phyloP scores from a whole-genome alignment of 1,140 invertebrate genomes.

The Stenopsyche tienmushanensis region DNA sequence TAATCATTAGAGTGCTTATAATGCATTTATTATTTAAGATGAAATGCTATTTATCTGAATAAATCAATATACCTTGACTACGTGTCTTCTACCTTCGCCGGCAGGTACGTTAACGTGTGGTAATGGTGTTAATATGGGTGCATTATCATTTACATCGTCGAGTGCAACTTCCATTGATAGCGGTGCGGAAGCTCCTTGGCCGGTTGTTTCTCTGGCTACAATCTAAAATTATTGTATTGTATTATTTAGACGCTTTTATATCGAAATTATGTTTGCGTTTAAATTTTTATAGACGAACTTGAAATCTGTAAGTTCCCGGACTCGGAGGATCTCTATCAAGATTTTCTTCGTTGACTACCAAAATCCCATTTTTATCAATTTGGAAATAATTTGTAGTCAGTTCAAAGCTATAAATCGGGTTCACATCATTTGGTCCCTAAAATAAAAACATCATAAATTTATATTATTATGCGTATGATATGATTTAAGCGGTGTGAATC shows the following conservation, averaged over 20 bases:
- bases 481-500: conserved; percentile 4
- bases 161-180: conserved; percentile 75
- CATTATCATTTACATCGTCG: conserved; percentile 84
- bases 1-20: not conserved
- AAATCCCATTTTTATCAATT: conserved; percentile 69
- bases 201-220: conserved; percentile 77
- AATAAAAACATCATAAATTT: conserved; percentile 3
- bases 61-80: conserved; percentile 66
- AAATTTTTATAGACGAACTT: conserved; percentile 41
- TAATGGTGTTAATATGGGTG: conserved; percentile 73
- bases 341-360: conserved; percentile 80
- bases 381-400: conserved; percentile 81
- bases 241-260: not conserved
- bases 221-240: conserved; percentile 47
- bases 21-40: not conserved
- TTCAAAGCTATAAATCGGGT: conserved; percentile 78
- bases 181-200: conserved; percentile 77
- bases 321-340: conserved; percentile 86
- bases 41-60: not conserved
- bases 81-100: conserved; percentile 71
- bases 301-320: conserved; percentile 77
- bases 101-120: conserved; percentile 77
- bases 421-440: conserved; percentile 54
- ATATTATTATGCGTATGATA: not conserved
- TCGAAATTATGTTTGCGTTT: not conserved